These are phyloP conservation scores for Oscheius sp. DNA, from an alignment of 1,140 invertebrate genomes.

Conservation along the genomic window DNA sequence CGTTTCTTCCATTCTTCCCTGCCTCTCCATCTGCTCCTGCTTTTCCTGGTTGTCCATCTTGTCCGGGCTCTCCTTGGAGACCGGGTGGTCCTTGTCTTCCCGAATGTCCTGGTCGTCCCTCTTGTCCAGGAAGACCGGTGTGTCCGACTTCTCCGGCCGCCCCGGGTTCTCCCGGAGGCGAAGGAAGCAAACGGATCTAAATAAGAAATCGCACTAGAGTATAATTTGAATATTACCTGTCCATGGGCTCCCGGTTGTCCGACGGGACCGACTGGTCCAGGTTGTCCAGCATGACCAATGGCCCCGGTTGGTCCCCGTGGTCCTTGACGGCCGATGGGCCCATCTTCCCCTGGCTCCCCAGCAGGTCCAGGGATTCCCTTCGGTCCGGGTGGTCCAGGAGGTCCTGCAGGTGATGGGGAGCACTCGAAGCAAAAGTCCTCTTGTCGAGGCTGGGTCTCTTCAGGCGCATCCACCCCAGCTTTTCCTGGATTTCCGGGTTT, in stretches of 20 bases:
- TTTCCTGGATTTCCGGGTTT: slow-evolving; percentile 30
- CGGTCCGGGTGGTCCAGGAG: slow-evolving; percentile 22
- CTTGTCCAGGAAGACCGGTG: slow-evolving; percentile 27
- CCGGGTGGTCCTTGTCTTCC: slow-evolving; percentile 31
- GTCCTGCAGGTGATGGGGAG: slow-evolving; percentile 29
- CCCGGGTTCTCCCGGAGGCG: slow-evolving; percentile 31
- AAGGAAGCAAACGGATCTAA: slow-evolving; percentile 9
- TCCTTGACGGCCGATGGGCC: slow-evolving; percentile 21
- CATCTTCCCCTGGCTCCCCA: slow-evolving; percentile 20
- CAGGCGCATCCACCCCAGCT: slow-evolving; percentile 35
- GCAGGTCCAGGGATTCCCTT: slow-evolving; percentile 12
- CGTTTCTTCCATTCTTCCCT: slow-evolving; percentile 30
- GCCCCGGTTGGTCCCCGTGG: slow-evolving; percentile 18
- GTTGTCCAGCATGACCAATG: slow-evolving; percentile 23
- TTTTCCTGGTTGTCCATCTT: slow-evolving; percentile 33
- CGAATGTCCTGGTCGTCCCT: slow-evolving; percentile 34
- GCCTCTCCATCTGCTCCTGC: slow-evolving; percentile 31
- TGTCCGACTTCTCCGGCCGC: slow-evolving; percentile 24
- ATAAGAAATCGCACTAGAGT: not conserved
- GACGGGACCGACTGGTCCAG: slow-evolving; percentile 25
- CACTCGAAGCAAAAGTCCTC: slow-evolving; percentile 47
- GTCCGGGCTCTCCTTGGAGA: slow-evolving; percentile 30
- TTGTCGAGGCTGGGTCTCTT: slow-evolving; percentile 20
- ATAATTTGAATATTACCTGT: not conserved
- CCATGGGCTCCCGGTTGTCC: slow-evolving; percentile 31